These are phyloP conservation scores for Scelioninae gen. 1 DNA, from an alignment of 2,888 invertebrate genomes.

Conservation along the genomic window DNA sequence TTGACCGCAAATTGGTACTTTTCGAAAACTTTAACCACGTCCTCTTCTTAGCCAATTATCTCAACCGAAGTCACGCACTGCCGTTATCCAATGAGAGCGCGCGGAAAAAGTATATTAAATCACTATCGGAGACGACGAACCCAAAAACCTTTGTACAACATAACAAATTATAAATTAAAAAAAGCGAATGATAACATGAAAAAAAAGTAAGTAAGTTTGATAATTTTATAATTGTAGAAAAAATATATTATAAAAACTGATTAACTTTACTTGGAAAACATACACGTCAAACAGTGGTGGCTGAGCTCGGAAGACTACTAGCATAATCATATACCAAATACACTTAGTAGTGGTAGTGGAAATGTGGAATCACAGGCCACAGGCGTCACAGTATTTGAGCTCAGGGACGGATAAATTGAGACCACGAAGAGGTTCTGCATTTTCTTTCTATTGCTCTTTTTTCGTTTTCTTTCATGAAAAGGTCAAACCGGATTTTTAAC, in stretches of 20 bases:
- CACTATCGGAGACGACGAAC: neutral
- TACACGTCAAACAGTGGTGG: conserved; percentile 3
- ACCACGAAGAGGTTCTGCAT: too few species aligned
- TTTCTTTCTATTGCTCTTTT: too few species aligned
- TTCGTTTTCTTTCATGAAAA: too few species aligned
- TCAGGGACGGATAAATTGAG: too few species aligned
- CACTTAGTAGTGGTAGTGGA: too few species aligned
- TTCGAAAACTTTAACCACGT: conserved; percentile 21
- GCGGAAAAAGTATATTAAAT: conserved; percentile 13
- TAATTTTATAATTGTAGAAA: neutral
- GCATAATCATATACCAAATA: too few species aligned
- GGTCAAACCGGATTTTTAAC: too few species aligned
- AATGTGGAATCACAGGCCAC: too few species aligned
- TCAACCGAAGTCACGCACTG: conserved; percentile 20
- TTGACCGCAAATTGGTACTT: conserved; percentile 8
- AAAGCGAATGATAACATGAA: neutral
- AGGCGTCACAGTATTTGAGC: too few species aligned
- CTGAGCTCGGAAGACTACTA: neutral
- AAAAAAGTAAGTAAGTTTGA: neutral
- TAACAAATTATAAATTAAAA: neutral
- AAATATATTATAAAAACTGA: neutral
- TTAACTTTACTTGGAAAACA: neutral
- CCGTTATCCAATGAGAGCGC: conserved; percentile 20
- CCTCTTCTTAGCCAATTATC: conserved; percentile 20
- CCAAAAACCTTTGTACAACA: neutral